phyloP scores from a whole-genome alignment of 2,888 invertebrate genomes.

The Escarpia spicata region DNA sequence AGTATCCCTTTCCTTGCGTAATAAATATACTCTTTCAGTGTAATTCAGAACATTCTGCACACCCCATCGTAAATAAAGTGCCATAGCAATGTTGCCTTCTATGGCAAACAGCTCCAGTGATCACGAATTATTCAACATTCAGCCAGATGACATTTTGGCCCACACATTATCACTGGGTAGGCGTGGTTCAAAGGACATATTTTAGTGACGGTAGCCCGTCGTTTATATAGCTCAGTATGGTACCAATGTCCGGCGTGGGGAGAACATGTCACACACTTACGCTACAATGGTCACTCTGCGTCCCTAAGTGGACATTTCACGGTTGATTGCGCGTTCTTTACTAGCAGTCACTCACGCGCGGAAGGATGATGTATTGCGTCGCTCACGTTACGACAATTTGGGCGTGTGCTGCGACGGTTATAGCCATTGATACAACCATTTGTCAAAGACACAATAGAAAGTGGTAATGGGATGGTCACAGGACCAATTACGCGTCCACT shows the following conservation, averaged over 20 bases:
- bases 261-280: neutral
- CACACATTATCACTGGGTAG: neutral
- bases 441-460: neutral
- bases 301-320: conserved; percentile 3
- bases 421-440: neutral
- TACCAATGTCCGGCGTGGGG: neutral
- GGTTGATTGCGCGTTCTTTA: neutral
- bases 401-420: neutral
- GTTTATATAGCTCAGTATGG: neutral
- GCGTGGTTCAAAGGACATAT: neutral
- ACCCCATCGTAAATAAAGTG: neutral
- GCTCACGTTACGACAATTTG: neutral
- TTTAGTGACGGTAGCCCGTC: neutral
- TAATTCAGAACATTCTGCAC: no score
- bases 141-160: neutral
- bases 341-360: neutral
- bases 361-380: neutral
- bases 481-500: no score
- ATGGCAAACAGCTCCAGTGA: neutral
- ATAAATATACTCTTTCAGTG: no score
- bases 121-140: neutral
- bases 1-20: no score
- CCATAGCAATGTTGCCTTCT: neutral
- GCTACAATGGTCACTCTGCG: neutral
- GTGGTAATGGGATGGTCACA: neutral